Percentiles rank a stretch among this genome's conserved stretches.
Conservation (phyloP, 2,797 vertebrate species). For the Mormyrus proboscirostris region DNA sequence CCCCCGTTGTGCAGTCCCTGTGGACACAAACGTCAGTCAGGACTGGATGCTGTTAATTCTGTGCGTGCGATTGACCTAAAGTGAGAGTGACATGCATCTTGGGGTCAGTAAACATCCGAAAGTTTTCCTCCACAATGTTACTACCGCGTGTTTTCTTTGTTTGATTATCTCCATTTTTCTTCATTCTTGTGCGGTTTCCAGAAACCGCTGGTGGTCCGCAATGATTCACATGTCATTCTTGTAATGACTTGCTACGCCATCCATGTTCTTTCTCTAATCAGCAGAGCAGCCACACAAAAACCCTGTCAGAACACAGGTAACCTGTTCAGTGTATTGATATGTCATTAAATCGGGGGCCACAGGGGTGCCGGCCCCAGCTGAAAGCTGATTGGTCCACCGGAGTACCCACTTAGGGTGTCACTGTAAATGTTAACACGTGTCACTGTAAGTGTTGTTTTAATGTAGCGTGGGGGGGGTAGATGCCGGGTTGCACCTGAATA, state of each 20-base stretch:
- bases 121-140: background rate
- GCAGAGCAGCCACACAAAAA: too few species aligned
- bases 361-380: background rate
- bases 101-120: background rate
- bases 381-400: background rate
- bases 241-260: background rate
- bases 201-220: background rate
- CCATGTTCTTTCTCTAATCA: background rate
- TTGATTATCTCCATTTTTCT: background rate
- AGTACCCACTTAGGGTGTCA: conserved; percentile 26
- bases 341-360: background rate
- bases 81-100: background rate
- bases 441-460: conserved; percentile 49
- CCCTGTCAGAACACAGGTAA: background rate
- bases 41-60: background rate
- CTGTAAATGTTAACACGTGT: conserved; percentile 10
- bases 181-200: background rate
- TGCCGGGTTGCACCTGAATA: conserved; percentile 62
- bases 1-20: background rate
- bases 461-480: conserved; percentile 46
- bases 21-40: background rate
- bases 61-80: background rate
- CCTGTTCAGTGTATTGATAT: background rate
- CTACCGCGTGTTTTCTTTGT: background rate
- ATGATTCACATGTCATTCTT: background rate